phyloP scores from a whole-genome alignment of 2,797 vertebrate genomes.

The Oreochromis mossambicus region DNA sequence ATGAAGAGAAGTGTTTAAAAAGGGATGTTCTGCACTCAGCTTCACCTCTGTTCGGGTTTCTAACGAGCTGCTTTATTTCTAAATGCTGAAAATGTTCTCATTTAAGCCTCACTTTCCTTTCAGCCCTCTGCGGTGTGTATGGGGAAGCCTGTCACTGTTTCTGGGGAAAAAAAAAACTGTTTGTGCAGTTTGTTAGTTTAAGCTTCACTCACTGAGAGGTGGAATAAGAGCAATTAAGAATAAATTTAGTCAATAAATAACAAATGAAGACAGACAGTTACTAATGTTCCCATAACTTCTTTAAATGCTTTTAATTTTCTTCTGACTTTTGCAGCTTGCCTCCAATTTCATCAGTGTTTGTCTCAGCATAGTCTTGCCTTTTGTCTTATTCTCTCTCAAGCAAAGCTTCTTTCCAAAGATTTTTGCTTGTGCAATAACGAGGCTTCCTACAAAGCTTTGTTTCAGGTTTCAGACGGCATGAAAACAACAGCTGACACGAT shows the following conservation, averaged over 20 bases:
- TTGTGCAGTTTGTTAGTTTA: background rate
- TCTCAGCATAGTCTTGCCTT: background rate
- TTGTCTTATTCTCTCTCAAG: background rate
- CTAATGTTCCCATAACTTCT: background rate
- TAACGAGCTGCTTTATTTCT: background rate
- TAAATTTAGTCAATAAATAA: background rate
- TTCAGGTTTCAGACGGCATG: background rate
- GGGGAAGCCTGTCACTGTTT: background rate
- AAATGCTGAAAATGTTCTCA: background rate
- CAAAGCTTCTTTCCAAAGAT: background rate
- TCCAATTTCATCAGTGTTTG: background rate
- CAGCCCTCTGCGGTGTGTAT: background rate
- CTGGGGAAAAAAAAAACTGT: background rate
- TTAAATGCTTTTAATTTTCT: background rate
- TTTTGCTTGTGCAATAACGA: background rate
- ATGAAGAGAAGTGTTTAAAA: background rate
- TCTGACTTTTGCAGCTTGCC: background rate
- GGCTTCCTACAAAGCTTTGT: background rate
- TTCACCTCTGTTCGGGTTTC: background rate
- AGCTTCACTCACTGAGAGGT: background rate
- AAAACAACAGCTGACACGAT: background rate
- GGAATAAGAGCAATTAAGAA: background rate
- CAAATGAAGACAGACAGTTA: background rate
- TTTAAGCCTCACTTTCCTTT: background rate
- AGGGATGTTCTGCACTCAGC: background rate